A percentile compares a stretch with the other conserved stretches of the same genome.
phyloP scores from a whole-genome alignment of 2,113 vertebrate genomes.

The Phainopepla nitens region DNA sequence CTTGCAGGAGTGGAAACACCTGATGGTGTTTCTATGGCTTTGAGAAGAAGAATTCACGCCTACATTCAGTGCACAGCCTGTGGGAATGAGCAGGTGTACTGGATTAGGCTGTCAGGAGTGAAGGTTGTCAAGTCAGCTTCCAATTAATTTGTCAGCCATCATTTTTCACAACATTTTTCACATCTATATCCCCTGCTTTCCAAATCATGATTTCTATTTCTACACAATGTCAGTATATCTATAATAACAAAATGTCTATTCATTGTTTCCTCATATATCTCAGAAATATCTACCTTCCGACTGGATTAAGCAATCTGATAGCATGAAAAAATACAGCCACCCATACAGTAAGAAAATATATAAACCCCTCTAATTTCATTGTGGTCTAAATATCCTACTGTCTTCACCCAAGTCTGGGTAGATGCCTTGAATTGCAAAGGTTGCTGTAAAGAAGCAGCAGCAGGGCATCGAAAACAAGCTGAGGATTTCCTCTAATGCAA shows the following conservation, averaged over 20 bases:
- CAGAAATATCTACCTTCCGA: not conserved
- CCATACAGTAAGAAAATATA: not conserved
- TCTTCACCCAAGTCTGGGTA: not conserved
- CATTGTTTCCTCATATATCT: not conserved
- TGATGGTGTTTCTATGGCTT: not conserved
- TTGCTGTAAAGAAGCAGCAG: not conserved
- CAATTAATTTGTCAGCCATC: not conserved
- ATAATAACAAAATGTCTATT: not conserved
- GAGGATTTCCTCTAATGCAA: not conserved
- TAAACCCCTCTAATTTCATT: not conserved
- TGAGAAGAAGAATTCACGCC: not conserved
- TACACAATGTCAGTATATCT: not conserved
- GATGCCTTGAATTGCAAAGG: not conserved
- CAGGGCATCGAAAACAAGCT: not conserved
- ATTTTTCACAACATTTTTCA: not conserved
- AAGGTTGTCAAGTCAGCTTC: not conserved
- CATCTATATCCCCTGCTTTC: not conserved
- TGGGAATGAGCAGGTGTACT: accelerated
- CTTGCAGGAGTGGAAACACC: not conserved
- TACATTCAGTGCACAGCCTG: not conserved
- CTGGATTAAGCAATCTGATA: not conserved
- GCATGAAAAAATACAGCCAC: not conserved
- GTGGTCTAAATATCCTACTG: not conserved
- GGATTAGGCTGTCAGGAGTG: not conserved
- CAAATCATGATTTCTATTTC: not conserved